Evolutionary conservation across 2,888 invertebrate species (phyloP), one percentile per base, ranked within the genome.

Genomic region (Caradrina kadenii): DNA sequence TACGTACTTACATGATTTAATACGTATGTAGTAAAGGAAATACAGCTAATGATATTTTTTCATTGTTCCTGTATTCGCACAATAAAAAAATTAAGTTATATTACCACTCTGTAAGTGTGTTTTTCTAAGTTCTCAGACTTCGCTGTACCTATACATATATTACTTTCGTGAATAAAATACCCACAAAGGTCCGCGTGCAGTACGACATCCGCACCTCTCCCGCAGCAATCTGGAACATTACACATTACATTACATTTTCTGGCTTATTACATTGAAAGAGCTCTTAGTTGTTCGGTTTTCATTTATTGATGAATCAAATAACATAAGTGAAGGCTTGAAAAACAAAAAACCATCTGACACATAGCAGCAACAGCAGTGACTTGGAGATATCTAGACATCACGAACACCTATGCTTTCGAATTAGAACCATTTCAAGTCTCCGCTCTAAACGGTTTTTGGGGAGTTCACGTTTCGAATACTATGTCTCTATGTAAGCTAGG

Each of bases 51-150:
- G 26, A 26, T 26, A 26, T 26, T 26, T 2, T 26, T 2, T 4
- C 26, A 26, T 26, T 26, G 66, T 76, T 60, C 65, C 74, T 74
- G 53, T 71, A 71, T 81, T 79, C 73, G 15, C 19, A 63, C 61
- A 71, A 68, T 83, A 81, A 75, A 83, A 75, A 83, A 39, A 39
- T 35, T 13, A 39, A 39, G 39, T 81, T 62, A 71, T 71, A 80
- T 63, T 69, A 71, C 63, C 2, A 75, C n/a, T 55, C 35, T 59
- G 50, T 35, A 60, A 63, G 42, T 73, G 63, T 62, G 62, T 72
- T 75, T 63, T 63, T 64, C 26, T 67, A 61, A 61, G 49, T 56
- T 58, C 35, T 22, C 45, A 49, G 50, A 35, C 10, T 69, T 59
- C 59, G 59, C 22, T 52, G 45, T 69, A 73, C 70, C n/a, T n/a